Evolutionary conservation across 2,113 vertebrate species (phyloP).

Genomic region (Oceanodroma tethys): DNA sequence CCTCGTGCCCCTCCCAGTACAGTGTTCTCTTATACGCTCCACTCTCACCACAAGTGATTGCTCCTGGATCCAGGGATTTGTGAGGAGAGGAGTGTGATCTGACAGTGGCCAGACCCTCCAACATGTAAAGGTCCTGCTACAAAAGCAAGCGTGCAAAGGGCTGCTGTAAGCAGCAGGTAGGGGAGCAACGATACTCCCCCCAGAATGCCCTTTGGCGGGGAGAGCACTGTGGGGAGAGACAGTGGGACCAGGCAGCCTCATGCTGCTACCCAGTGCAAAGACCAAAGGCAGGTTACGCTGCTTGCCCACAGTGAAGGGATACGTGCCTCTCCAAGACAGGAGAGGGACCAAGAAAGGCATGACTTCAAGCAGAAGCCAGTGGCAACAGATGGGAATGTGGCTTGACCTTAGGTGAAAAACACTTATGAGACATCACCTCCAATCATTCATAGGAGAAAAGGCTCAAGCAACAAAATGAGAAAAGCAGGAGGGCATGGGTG

Average conservation of each 20-base stretch:
- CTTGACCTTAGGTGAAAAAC: neutral
- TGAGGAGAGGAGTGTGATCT: neutral
- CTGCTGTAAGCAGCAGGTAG: neutral
- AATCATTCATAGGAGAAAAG: neutral
- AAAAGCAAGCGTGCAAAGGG: neutral
- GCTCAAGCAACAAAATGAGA: neutral
- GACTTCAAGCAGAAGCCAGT: neutral
- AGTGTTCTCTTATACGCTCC: neutral
- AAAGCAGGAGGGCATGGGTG: neutral
- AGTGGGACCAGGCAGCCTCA: neutral
- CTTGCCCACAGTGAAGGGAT: neutral
- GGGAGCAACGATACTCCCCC: neutral
- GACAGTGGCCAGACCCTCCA: neutral
- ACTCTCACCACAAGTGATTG: neutral
- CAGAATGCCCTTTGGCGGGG: neutral
- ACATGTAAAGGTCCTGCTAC: neutral
- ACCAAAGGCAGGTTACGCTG: neutral
- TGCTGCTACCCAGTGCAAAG: neutral
- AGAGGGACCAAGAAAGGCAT: neutral
- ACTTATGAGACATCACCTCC: neutral
- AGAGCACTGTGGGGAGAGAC: neutral
- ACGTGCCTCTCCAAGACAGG: neutral
- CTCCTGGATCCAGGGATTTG: neutral
- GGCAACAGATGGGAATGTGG: neutral
- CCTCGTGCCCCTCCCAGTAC: neutral